Percentiles rank a stretch among this genome's conserved stretches.
Conservation (phyloP, 2,888 invertebrate genomes). For the Ormyrus nitidulus region DNA sequence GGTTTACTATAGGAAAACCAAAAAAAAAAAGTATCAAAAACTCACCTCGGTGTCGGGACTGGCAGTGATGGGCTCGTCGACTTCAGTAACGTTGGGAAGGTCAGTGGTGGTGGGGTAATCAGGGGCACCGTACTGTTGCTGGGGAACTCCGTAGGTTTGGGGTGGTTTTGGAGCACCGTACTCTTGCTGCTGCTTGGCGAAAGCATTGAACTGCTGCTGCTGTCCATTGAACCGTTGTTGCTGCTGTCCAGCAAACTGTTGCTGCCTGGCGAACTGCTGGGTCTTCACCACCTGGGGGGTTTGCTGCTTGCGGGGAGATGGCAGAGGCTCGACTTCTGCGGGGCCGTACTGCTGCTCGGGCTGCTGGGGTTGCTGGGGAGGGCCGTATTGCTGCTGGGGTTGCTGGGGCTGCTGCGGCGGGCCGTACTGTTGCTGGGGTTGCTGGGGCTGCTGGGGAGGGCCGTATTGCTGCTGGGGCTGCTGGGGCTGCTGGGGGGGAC, state of each 20-base stretch:
- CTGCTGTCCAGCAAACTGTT: constrained; percentile 56
- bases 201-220: constrained; percentile 29
- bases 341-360: constrained; percentile 59
- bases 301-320: too few species aligned
- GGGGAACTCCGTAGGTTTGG: background rate
- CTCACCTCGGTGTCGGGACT: constrained; percentile 68
- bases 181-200: too few species aligned
- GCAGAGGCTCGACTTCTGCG: constrained; percentile 24
- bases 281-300: constrained; percentile 33
- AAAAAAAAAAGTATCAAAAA: background rate
- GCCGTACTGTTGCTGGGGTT: constrained; percentile 59
- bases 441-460: constrained; percentile 49
- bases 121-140: constrained; percentile 66
- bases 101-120: constrained; percentile 70
- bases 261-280: constrained; percentile 54
- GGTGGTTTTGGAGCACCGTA: constrained; percentile 44
- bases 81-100: constrained; percentile 70
- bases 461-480: constrained; percentile 61
- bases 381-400: constrained; percentile 58
- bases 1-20: background rate
- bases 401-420: constrained; percentile 54
- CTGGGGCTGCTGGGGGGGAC: constrained; percentile 63
- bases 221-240: constrained; percentile 42
- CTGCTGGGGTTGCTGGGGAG: constrained; percentile 53
- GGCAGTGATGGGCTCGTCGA: constrained; percentile 70